Evolutionary conservation across 2,888 invertebrate species (phyloP).

Genomic region (Cerastoderma edule): DNA sequence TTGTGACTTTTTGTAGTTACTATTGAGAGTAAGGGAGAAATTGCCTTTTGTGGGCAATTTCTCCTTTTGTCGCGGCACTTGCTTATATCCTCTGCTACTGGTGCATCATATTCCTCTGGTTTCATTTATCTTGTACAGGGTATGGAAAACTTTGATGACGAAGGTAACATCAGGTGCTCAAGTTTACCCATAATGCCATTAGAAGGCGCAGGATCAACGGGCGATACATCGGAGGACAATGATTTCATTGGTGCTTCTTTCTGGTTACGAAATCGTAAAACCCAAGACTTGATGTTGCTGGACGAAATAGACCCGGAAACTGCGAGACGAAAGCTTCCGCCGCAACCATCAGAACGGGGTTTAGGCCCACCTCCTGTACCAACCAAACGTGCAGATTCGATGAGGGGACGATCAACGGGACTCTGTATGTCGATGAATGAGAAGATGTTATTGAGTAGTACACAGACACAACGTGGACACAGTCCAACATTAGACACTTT

Average conservation of each 20-base stretch:
- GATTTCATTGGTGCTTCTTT: conserved; percentile 65
- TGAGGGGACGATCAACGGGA: neutral
- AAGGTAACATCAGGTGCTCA: conserved; percentile 42
- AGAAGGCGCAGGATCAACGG: conserved; percentile 27
- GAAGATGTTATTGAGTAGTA: neutral
- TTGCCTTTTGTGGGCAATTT: too few relatives aligned
- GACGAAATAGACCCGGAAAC: neutral
- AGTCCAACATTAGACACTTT: conserved; percentile 34
- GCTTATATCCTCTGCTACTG: too few relatives aligned
- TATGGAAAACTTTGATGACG: too few relatives aligned
- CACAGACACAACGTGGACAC: neutral
- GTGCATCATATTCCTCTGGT: too few relatives aligned
- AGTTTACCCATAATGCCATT: conserved; percentile 40
- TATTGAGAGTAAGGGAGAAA: too few relatives aligned
- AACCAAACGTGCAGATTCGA: neutral
- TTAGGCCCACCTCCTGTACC: conserved; percentile 21
- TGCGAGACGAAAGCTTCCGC: conserved; percentile 29
- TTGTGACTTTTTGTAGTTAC: too few relatives aligned
- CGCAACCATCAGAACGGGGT: conserved; percentile 29
- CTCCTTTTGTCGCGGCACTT: too few relatives aligned
- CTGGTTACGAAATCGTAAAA: conserved; percentile 58
- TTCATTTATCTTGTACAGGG: too few relatives aligned
- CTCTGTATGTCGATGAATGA: conserved; percentile 34
- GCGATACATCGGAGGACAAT: conserved; percentile 65
- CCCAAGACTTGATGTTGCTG: conserved; percentile 4